These are phyloP conservation scores for Anas platyrhynchos DNA, from an alignment of 2,113 vertebrate species.

Conservation along the genomic window DNA sequence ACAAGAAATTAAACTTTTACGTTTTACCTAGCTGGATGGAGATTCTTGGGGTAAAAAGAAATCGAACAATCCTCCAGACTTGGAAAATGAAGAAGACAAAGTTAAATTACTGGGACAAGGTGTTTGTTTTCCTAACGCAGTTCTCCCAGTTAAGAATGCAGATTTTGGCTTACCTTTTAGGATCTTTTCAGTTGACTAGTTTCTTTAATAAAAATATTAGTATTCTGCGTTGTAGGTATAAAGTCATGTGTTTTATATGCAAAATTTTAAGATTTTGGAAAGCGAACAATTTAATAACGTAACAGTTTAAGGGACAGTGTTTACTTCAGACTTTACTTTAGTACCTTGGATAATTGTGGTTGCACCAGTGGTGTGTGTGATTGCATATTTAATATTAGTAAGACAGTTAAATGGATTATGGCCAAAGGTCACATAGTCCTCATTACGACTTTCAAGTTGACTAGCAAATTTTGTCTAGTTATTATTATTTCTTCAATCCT, in stretches of 20 bases:
- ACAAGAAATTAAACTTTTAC: not conserved
- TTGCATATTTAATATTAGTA: not conserved
- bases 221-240: not conserved
- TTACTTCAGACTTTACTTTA: not conserved
- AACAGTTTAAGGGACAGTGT: not conserved
- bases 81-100: not conserved
- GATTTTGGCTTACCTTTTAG: not conserved
- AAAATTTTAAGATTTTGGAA: not conserved
- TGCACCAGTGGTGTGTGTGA: not conserved
- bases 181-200: not conserved
- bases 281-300: not conserved
- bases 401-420: not conserved
- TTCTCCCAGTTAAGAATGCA: not conserved
- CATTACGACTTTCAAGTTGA: not conserved
- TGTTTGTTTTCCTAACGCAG: not conserved
- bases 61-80: not conserved
- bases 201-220: not conserved
- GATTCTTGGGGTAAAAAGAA: not conserved
- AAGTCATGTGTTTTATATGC: not conserved
- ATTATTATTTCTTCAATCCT: not conserved
- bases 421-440: not conserved
- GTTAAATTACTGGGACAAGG: not conserved
- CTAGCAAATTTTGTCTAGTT: not conserved
- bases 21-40: not conserved
- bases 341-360: not conserved